Base-by-base conservation (phyloP, 2,797 vertebrate species). In the Eulemur albifrons region DNA sequence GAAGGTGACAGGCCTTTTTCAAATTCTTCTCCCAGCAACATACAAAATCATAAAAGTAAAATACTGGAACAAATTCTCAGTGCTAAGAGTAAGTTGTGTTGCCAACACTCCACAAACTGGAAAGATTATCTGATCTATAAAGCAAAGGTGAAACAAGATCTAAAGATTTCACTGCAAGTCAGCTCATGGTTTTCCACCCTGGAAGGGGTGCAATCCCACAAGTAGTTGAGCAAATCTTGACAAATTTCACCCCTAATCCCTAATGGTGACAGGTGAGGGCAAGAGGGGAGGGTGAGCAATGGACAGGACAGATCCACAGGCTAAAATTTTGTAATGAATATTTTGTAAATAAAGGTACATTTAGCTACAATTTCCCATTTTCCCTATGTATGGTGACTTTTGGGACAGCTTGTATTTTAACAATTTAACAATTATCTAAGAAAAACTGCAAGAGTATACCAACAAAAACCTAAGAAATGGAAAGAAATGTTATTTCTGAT, bases 11-110 rank as follows among this genome's bases (percentile, higher is more conserved):
- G 14, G 13, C 35, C 50, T 90, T 13, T 82, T 93, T 96, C 75
- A 93, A 94, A 76, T 86, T 72, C 50, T 93, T 54, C 50, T 69
- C 25, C 50, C 14, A 25, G 89, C 82, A 87, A 77, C 23, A 82
- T 61, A 88, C 30, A 91, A 88, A 88, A 80, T 83, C 45, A 45
- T 80, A 57, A 90, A 94, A 90, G 86, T 57, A 88, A 90, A 93
- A 75, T 52, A 76, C 40, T 8, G 9, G 43, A 67, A 61, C 32
- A 50, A 30, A 82, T 87, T 91, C 30, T 72, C 63, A 12, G 9
- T 43, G 38, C 45, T 38, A n/a, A 91, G 90, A 91, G 73, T 38
- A 77, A 93, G 21, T 6, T 35, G 48, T 54, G 20, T 57, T 86
- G 61, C 45, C 30, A 81, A 73, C 52, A 77, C 20, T 35, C 23